Evolutionary conservation across 53 echinoderm and acorn worm species (phyloP).

Genomic region (Patiria pectinifera): DNA sequence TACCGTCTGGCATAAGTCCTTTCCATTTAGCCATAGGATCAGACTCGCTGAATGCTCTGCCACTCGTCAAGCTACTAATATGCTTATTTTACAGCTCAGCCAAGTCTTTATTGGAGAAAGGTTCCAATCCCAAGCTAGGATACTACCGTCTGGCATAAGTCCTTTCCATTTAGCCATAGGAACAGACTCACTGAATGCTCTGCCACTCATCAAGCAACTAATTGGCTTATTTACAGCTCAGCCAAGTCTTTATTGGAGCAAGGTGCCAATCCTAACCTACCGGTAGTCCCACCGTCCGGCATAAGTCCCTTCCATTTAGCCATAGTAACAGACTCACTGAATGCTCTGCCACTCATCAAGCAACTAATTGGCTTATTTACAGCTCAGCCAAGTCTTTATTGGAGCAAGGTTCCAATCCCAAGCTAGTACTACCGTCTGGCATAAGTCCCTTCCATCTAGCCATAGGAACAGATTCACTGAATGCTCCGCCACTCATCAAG

Average conservation of each 20-base stretch:
- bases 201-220: slow-evolving; percentile 64
- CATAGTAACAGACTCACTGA: slow-evolving; percentile 68
- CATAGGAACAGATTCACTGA: slow-evolving; percentile 71
- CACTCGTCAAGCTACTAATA: slow-evolving; percentile 70
- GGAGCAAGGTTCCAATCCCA: slow-evolving; percentile 83
- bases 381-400: slow-evolving; percentile 48
- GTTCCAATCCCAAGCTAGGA: slow-evolving; percentile 82
- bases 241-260: slow-evolving; percentile 51
- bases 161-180: slow-evolving; percentile 92
- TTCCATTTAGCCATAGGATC: slow-evolving; percentile 89
- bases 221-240: slow-evolving; percentile 16
- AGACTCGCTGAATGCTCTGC: slow-evolving; percentile 66
- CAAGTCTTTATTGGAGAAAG: slow-evolving; percentile 57
- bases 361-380: not conserved
- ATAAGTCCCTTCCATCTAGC: slow-evolving; percentile 90
- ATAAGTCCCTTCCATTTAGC: slow-evolving; percentile 88
- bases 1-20: slow-evolving; percentile 83
- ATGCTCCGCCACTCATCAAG: slow-evolving; percentile 68
- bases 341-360: slow-evolving; percentile 68
- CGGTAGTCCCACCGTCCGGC: slow-evolving; percentile 76
- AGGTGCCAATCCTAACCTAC: slow-evolving; percentile 90
- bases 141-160: slow-evolving; percentile 82
- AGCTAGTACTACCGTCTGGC: slow-evolving; percentile 78
- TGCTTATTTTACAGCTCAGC: slow-evolving; percentile 27
- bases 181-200: slow-evolving; percentile 56